Base-by-base conservation (phyloP, 2,888 invertebrate genomes). In the Scelioninae gen. 2 region DNA sequence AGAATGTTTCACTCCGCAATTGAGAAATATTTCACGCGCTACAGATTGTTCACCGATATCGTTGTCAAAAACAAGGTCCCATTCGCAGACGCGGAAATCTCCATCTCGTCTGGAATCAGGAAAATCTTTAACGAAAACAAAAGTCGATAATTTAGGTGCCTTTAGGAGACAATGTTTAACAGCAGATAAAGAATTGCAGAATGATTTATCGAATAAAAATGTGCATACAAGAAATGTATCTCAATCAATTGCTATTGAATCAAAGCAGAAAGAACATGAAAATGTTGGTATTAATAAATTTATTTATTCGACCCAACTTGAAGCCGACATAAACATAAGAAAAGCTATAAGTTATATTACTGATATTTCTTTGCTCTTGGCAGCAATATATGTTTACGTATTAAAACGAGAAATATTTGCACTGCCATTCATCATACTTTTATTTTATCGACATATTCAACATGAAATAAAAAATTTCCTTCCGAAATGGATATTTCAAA, bases 311-410 rank as follows among this genome's bases (percentile, higher is more conserved):
- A 88, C 89, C 53, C 89, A 90, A 73, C 88, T 90, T 74, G 88
- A 90, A 79, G 91, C 93, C 0, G 90, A 92, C 80, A 88, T 88
- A 28, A 92, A 91, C 77, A 92, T 93, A 0, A 89, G 91, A 75
- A 89, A 92, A 1, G 90, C 90, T 0, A 87, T 94, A 18, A 92
- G 92, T 82, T 94, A 93, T 82, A 86, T 91, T 18, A 93, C 93
- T 0, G 94, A 95, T 84, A 84, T 94, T 68, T 91, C 92, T 39
- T 89, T 95, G 80, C 89, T 95, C 70, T 77, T 91, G 33, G 90
- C 94, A 10, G 94, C 95, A 18, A 91, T 92, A 84, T 95, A 94
- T 91, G 89, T 94, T 31, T 95, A 94, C 86, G 86, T 94, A 63
- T 94, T 94, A 81, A 92, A 92, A 81, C 93, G 93, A 81, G 93